Evolutionary conservation across 2,797 vertebrate species (phyloP), one percentile per base, ranked within the genome.

Genomic region (Novumbra hubbsi): DNA sequence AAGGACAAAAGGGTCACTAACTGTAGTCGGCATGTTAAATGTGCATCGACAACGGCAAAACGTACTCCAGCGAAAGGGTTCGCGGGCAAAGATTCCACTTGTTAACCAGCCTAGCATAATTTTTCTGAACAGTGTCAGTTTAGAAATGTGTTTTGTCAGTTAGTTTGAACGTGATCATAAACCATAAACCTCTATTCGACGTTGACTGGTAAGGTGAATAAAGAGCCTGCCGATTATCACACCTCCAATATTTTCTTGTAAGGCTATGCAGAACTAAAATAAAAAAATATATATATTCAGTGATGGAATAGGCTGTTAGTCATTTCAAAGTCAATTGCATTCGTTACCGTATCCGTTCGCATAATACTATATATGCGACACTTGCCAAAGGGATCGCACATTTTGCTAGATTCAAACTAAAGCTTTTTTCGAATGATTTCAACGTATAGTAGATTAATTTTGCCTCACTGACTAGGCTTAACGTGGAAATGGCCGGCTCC

Each of bases 401-500:
- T 70, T 73, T 41, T 64, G 72, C 52, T 65, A 69, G 68, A 78
- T 73, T 71, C 71, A 73, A 68, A 65, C 76, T 68, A 69, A 73
- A 75, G 65, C 72, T 63, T 67, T 75, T 66, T 68, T 68, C 76
- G 70, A 77, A 74, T 73, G 78, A 75, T 83, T 65, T 72, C 68
- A 63, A 75, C 68, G 68, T 49, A 19, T 62, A 48, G 71, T 67
- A 73, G 62, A 57, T 52, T 76, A 66, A 48, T 11, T 65, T 34
- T 19, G 72, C 57, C 41, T 73, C 70, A 71, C 67, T 74, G 68
- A 55, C 41, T 64, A 24, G 48, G 15, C 41, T 45, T 14, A 14
- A 45, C 63, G 74, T 67, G 76, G 82, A 80, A 68, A 88, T 88
- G 86, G 83, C 81, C 67, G 81, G 83, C 65, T 62, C 67, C 70